Conservation (phyloP, 2,797 vertebrate genomes). For the Rhabdomys pumilio region DNA sequence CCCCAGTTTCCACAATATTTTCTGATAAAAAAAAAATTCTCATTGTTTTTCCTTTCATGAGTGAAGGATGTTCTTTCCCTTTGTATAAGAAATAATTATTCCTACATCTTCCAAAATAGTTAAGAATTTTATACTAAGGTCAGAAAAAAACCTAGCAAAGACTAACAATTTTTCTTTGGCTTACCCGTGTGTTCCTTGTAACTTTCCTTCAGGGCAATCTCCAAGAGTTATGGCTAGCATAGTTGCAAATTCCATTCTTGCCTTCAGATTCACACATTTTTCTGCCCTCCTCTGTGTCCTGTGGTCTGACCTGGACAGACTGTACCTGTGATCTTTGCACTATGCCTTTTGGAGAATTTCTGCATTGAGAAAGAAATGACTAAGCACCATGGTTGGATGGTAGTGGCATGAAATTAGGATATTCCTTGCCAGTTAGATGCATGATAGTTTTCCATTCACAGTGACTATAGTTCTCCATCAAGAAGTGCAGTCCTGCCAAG, state of each 20-base stretch:
- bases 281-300: not conserved
- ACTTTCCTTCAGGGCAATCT: not conserved
- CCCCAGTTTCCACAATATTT: constrained; percentile 2
- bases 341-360: not conserved
- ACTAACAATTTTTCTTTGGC: constrained; percentile 1
- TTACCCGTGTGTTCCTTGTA: not conserved
- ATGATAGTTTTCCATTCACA: not conserved
- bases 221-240: constrained; percentile 14
- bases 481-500: too few species aligned
- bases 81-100: constrained; percentile 49
- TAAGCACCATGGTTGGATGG: too few species aligned
- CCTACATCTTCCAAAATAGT: not conserved
- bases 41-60: not conserved
- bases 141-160: constrained; percentile 28
- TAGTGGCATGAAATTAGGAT: not conserved
- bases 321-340: not conserved
- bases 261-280: constrained; percentile 2
- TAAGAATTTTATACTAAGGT: constrained; percentile 29
- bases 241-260: not conserved
- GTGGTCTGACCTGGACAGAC: not conserved
- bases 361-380: not conserved
- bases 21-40: not conserved
- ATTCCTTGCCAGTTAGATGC: not conserved
- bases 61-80: constrained; percentile 44
- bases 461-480: not conserved